Percentiles rank a stretch among this genome's conserved stretches.
phyloP scores from a whole-genome alignment of 1,140 invertebrate genomes.

The Drosophila watanabei region DNA sequence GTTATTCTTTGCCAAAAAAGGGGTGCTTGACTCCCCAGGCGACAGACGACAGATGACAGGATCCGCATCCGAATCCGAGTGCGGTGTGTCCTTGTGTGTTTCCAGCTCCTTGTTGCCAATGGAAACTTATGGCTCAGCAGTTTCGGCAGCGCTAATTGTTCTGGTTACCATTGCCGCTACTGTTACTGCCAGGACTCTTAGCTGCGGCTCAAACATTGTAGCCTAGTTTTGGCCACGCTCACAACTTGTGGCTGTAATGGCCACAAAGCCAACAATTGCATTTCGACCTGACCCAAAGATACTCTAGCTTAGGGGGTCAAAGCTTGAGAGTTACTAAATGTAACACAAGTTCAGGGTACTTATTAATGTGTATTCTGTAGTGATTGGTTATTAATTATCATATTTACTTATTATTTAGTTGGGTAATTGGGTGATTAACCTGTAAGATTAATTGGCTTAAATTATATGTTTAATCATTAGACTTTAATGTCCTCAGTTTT shows the following conservation, averaged over 20 bases:
- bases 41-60: background rate
- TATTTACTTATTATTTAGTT: background rate
- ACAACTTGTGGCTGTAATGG: slow-evolving; percentile 57
- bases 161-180: slow-evolving; percentile 28
- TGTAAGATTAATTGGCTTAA: background rate
- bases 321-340: background rate
- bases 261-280: slow-evolving; percentile 17
- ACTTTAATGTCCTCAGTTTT: background rate
- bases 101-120: slow-evolving; percentile 40
- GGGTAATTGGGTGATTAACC: too few species aligned
- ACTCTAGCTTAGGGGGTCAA: slow-evolving; percentile 4
- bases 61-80: slow-evolving; percentile 28
- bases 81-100: slow-evolving; percentile 15
- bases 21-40: slow-evolving; percentile 45
- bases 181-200: slow-evolving; percentile 7
- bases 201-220: slow-evolving; percentile 43
- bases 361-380: background rate
- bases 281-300: slow-evolving; percentile 23
- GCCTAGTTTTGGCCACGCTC: slow-evolving; percentile 60
- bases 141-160: slow-evolving; percentile 53
- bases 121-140: slow-evolving; percentile 54
- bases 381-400: background rate
- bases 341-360: background rate
- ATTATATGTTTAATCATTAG: background rate
- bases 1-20: slow-evolving; percentile 15